A percentile compares a stretch with the other conserved stretches of the same genome.
These are phyloP conservation scores for Adelphocoris suturalis DNA, from an alignment of 2,888 invertebrate genomes.

Conservation along the genomic window DNA sequence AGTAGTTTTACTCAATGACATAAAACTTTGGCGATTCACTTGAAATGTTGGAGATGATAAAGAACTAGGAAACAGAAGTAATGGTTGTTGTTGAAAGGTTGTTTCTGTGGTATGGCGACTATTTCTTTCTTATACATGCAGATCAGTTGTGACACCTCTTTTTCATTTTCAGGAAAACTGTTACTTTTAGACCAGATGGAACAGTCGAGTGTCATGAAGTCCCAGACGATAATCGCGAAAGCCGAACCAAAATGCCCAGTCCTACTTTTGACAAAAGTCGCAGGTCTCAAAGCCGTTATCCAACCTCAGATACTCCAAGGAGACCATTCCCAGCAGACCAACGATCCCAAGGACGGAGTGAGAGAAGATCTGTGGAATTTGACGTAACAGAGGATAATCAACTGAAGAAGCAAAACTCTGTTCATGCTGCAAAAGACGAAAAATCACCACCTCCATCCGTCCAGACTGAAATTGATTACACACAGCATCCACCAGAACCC, in stretches of 20 bases:
- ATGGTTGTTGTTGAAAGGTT: no score
- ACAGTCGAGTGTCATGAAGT: background rate
- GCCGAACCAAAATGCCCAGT: background rate
- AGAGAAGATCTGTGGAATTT: background rate
- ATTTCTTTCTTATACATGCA: no score
- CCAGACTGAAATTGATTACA: background rate
- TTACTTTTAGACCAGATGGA: constrained; percentile 16
- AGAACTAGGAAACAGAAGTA: no score
- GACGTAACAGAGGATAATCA: background rate
- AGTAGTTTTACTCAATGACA: no score
- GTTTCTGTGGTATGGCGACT: no score
- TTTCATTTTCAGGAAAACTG: background rate
- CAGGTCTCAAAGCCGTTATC: background rate
- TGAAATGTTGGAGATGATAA: no score
- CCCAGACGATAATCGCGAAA: background rate
- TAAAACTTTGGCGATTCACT: no score
- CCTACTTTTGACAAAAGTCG: background rate
- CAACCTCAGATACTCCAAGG: background rate
- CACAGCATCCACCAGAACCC: constrained; percentile 3
- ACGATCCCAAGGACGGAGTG: background rate
- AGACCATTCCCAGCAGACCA: background rate
- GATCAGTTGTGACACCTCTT: no score
- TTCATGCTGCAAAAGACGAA: background rate
- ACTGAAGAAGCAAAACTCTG: background rate
- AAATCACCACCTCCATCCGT: background rate